phyloP scores from a whole-genome alignment of 2,888 invertebrate species.

The Dusona sp. region DNA sequence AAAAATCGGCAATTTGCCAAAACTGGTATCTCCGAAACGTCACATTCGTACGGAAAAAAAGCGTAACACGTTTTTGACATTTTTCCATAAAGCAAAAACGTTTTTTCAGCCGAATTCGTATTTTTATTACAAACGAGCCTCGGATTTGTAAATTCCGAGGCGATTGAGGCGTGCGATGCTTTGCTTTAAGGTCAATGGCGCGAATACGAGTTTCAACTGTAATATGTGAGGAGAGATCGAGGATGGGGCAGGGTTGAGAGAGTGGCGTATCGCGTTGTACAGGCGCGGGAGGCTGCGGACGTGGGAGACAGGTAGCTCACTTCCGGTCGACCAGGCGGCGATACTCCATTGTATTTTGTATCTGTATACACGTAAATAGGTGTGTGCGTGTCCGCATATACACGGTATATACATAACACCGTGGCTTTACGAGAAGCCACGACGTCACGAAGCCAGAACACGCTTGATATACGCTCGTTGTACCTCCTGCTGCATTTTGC shows the following conservation, averaged over 20 bases:
- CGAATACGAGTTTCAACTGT: background rate
- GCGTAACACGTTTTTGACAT: too few species aligned
- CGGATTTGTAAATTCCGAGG: background rate
- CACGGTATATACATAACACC: slow-evolving; percentile 8
- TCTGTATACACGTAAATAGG: slow-evolving; percentile 17
- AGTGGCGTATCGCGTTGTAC: background rate
- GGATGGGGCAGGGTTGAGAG: background rate
- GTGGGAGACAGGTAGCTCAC: slow-evolving; percentile 84
- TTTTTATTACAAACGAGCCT: background rate
- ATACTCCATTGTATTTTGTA: slow-evolving; percentile 76
- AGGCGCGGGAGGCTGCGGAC: slow-evolving; percentile 79
- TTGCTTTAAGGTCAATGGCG: background rate
- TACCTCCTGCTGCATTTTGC: slow-evolving; percentile 12
- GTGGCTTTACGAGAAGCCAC: slow-evolving; percentile 44
- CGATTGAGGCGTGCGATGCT: background rate
- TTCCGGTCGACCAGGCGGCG: slow-evolving; percentile 77
- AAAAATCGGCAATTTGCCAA: too few species aligned
- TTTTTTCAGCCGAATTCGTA: background rate
- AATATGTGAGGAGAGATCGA: background rate
- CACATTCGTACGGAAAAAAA: too few species aligned
- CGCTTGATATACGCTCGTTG: slow-evolving; percentile 36
- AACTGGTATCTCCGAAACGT: too few species aligned
- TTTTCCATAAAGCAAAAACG: too few species aligned
- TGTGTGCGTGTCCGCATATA: background rate
- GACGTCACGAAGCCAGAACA: slow-evolving; percentile 54